Evolutionary conservation across 2,888 invertebrate genomes (phyloP), one percentile per base, ranked within the genome.

Genomic region (Cheilosia variabilis): DNA sequence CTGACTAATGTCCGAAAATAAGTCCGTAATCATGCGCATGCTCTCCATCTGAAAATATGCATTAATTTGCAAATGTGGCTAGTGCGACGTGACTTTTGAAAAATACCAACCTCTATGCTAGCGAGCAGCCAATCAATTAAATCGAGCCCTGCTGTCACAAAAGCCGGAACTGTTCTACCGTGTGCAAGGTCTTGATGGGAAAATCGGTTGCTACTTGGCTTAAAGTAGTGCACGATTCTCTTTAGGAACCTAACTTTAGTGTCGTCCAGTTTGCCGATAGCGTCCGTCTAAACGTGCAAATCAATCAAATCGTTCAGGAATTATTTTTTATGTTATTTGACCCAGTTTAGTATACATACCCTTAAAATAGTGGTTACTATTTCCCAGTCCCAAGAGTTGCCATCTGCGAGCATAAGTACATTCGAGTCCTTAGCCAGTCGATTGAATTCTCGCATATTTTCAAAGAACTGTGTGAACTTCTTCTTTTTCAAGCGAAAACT

Each of bases 311-410:
- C 4, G 5, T 50, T 27, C 6, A 27, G 27, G 27, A 6, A 27
- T 27, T 27, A 6, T 7, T 27, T 5, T 27, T 27, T 27, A 27
- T 5, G 27, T 27, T 1, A 6, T 27, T 27, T 27, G 27, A 4
- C 24, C 24, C 17, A 68, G 13, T 1, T 72, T 5, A 41, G 2
- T 47, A 4, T 24, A 45, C 89, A 89, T 93, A 96, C 96, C 94
- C 96, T 96, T 34, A 98, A 93, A 89, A 97, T 94, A 52, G 96
- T 95, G 84, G 96, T 94, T 84, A 98, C 96, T n/a, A 97, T 94
- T 89, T 96, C 96, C 98, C 98, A 98, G 91, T 98, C 96, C 98
- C 98, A 98, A 0, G 95, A 94, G 78, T 95, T 95, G 4, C 96
- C 96, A 89, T 97, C 97, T 88, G 96, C 96, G 78, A 95, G 94